Conservation (phyloP, 2,888 invertebrate species). For the Brenthis daphne region DNA sequence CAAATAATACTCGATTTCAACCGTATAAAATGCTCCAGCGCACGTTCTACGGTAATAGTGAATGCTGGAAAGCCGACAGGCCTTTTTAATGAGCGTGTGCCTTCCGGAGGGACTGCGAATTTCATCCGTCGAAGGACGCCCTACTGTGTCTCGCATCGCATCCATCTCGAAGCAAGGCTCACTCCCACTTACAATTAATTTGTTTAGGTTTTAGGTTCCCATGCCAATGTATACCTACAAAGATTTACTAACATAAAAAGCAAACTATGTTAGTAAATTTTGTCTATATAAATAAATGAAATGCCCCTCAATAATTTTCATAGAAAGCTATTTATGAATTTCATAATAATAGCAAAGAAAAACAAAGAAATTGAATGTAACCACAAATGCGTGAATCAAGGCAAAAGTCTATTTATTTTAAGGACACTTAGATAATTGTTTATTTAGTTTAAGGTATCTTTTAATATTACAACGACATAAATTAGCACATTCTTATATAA, state of each 20-base stretch:
- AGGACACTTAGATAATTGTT: no score
- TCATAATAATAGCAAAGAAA: no score
- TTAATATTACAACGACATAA: neutral
- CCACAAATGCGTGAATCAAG: no score
- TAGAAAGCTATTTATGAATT: no score
- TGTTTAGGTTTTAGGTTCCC: conserved; percentile 13
- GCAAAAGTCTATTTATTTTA: no score
- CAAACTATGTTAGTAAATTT: neutral
- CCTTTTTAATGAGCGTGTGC: conserved; percentile 67
- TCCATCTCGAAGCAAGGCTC: conserved; percentile 34
- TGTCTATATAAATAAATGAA: neutral
- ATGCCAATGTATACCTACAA: neutral
- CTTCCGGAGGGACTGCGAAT: conserved; percentile 54
- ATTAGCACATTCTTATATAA: neutral
- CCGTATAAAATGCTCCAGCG: conserved; percentile 46
- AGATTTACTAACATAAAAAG: no score
- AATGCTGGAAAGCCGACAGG: conserved; percentile 58
- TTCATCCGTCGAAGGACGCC: conserved; percentile 49
- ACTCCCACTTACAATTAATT: conserved; percentile 28
- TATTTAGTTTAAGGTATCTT: no score
- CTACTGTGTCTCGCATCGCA: conserved; percentile 37
- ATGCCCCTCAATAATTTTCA: no score
- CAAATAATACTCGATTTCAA: conserved; percentile 52
- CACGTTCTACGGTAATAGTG: conserved; percentile 41
- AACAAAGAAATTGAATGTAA: no score